Conservation (phyloP, 2,113 vertebrate species). For the Ailurus styani region DNA sequence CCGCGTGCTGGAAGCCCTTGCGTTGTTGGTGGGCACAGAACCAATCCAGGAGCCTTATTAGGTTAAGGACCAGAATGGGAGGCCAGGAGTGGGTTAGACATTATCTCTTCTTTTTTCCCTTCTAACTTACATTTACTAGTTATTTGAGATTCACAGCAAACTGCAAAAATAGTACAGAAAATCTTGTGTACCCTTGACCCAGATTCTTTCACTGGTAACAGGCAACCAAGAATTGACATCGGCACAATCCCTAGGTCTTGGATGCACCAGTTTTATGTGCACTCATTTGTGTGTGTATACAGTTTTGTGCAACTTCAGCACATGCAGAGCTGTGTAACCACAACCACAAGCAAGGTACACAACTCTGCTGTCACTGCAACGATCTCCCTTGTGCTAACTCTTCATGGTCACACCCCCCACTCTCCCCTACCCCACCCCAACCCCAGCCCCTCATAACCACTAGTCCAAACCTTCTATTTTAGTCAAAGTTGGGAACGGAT, state of each 20-base stretch:
- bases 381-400: rapidly evolving
- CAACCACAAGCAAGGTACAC: neutral
- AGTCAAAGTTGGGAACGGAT: neutral
- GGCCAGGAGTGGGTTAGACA: neutral
- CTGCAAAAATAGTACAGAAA: neutral
- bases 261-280: rapidly evolving
- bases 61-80: neutral
- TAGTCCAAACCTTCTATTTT: neutral
- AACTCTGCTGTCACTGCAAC: neutral
- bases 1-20: rapidly evolving
- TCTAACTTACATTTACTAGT: neutral
- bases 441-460: rapidly evolving
- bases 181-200: neutral
- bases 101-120: neutral
- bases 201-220: neutral
- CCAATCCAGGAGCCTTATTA: no score
- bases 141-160: neutral
- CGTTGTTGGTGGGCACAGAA: neutral
- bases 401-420: no score
- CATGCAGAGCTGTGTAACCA: neutral
- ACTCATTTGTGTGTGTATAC: rapidly evolving
- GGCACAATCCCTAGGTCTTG: rapidly evolving
- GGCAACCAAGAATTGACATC: neutral
- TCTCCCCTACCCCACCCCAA: rapidly evolving
- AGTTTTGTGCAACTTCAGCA: neutral